phyloP scores from a whole-genome alignment of 2,797 vertebrate species.

The Diplodus sargus region DNA sequence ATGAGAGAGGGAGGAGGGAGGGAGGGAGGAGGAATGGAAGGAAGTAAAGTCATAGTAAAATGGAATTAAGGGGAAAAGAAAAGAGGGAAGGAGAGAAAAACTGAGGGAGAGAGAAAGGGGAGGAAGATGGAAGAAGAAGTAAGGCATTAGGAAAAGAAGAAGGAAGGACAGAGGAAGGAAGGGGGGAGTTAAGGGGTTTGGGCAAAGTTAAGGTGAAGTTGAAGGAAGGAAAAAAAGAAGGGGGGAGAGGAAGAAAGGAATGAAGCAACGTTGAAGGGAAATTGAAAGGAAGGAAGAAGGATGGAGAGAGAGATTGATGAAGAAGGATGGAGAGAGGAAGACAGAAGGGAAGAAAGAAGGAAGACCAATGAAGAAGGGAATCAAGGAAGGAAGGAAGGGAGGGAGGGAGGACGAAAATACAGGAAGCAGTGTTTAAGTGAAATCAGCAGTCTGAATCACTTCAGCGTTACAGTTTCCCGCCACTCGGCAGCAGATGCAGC shows the following conservation, averaged over 20 bases:
- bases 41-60: neutral
- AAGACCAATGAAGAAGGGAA: neutral
- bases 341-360: neutral
- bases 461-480: conserved; percentile 12
- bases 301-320: neutral
- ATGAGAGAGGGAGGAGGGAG: too few relatives aligned
- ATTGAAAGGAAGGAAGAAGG: neutral
- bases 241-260: neutral
- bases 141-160: neutral
- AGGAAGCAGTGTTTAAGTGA: conserved; percentile 1
- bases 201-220: neutral
- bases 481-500: conserved; percentile 55
- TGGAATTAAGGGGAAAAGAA: neutral
- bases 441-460: conserved; percentile 43
- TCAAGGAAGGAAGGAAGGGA: neutral
- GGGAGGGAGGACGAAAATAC: neutral
- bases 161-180: neutral
- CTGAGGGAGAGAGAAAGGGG: too few relatives aligned
- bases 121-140: neutral
- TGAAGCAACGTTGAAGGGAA: neutral
- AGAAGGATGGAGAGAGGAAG: neutral
- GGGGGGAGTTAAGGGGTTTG: neutral
- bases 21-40: neutral
- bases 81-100: neutral
- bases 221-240: neutral